phyloP scores from a whole-genome alignment of 1,140 invertebrate genomes.

The Neodiprion lecontei region DNA sequence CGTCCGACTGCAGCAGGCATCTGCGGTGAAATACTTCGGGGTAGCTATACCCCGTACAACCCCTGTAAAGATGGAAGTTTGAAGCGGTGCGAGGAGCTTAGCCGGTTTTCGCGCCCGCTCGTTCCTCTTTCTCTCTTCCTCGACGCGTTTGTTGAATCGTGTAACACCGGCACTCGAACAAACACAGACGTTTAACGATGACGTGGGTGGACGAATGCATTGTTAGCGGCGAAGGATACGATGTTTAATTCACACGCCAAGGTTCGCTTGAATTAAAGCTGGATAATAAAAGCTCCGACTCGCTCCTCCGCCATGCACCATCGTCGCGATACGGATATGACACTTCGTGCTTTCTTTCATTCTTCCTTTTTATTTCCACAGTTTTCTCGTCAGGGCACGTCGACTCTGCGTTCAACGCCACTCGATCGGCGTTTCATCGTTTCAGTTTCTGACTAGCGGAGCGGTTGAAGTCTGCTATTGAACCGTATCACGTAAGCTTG shows the following conservation, averaged over 20 bases:
- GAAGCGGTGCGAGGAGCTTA: not conserved
- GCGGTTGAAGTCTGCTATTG: too few relatives aligned
- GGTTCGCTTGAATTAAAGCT: slow-evolving; percentile 60
- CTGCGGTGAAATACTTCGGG: too few relatives aligned
- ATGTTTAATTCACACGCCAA: slow-evolving; percentile 59
- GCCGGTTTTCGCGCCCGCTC: not conserved
- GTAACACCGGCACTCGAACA: too few relatives aligned
- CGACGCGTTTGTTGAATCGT: slow-evolving; percentile 41
- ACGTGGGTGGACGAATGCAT: slow-evolving; percentile 16
- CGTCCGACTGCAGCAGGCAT: slow-evolving; percentile 24
- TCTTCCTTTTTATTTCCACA: slow-evolving; percentile 25
- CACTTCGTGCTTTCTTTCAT: slow-evolving; percentile 23
- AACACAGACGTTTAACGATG: slow-evolving; percentile 47
- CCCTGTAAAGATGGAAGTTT: not conserved
- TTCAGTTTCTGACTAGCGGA: too few relatives aligned
- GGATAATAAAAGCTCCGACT: slow-evolving; percentile 57
- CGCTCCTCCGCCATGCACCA: slow-evolving; percentile 17
- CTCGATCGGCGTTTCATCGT: too few relatives aligned
- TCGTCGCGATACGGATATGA: not conserved
- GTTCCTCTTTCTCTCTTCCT: not conserved
- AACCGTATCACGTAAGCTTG: too few relatives aligned
- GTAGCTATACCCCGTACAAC: too few relatives aligned
- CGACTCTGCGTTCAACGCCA: not conserved
- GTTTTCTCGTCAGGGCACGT: not conserved
- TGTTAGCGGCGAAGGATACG: slow-evolving; percentile 28